Percentiles rank a stretch among this genome's conserved stretches.
Evolutionary conservation across 2,888 invertebrate species (phyloP).

Genomic region (Byasa hedistus): DNA sequence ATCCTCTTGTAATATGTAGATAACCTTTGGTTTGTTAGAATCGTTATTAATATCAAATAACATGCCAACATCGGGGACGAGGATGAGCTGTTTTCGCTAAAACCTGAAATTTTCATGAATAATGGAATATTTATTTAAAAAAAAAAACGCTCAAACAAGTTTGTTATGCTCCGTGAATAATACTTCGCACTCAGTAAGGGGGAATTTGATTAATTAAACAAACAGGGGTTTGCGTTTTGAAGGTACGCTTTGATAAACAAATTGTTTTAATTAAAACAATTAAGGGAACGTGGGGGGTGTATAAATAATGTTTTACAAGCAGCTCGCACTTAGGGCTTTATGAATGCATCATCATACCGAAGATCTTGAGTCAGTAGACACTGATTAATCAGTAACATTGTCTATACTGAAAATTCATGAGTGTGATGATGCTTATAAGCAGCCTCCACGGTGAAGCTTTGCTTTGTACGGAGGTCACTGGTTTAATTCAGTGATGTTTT

Average conservation of each 20-base stretch:
- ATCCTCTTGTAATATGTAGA: no score
- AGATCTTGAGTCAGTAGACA: background rate
- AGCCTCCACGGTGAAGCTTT: no score
- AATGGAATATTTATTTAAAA: background rate
- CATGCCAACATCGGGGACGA: background rate
- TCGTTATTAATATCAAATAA: background rate
- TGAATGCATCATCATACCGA: background rate
- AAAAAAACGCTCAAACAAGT: background rate
- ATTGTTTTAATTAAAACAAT: constrained; percentile 21
- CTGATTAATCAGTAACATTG: background rate
- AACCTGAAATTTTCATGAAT: background rate
- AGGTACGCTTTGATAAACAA: constrained; percentile 20
- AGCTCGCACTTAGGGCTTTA: background rate
- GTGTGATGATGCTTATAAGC: background rate
- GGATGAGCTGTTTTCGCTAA: background rate
- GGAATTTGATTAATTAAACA: constrained; percentile 16
- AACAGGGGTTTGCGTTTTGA: constrained; percentile 11
- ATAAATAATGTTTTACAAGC: constrained; percentile 4
- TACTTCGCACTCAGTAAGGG: constrained; percentile 4
- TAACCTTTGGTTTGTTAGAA: no score
- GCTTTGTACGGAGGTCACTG: no score
- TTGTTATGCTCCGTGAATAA: background rate
- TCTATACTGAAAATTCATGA: background rate
- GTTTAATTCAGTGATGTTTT: no score
- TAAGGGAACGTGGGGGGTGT: constrained; percentile 4